Evolutionary conservation across 1,140 invertebrate genomes (phyloP), one percentile per base, ranked within the genome.

Genomic region (Lordiphosa clarofinis): DNA sequence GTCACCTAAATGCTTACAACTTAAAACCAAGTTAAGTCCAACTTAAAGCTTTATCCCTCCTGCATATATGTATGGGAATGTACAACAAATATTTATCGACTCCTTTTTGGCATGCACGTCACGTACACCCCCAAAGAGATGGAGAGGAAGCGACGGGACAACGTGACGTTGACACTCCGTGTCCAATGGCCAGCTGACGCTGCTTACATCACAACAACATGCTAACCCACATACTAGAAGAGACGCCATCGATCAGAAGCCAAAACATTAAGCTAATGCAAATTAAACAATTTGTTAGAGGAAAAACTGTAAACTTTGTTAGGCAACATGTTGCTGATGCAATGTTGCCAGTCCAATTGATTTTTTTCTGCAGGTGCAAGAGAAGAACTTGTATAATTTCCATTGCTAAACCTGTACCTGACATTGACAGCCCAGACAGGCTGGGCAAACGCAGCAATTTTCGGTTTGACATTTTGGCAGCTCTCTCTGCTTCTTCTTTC

Each of bases 401-500:
- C 56, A 46, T 56, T 50, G 36, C 62, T 19, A 52, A 67, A 59
- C 64, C 62, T 42, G 64, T 47, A 67, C 47, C 47, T 67, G 66
- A 67, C 55, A 73, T 55, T 74, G 54, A 54, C 65, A 70, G 21
- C 42, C 52, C 42, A 57, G 53, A 52, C 59, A 37, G 15, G 11
- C 62, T 28, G 4, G 54, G 64, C 63, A 67, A 67, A 67, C 64
- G 63, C 63, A 72, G 71, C 76, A 75, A 81, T 75, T 81, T 81
- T 75, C 63, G 67, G 60, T 82, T 81, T 81, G 75, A 81, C 75
- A 81, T 81, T 81, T 82, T 81, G 76, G 72, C 75, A 81, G 75
- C 49, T 70, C 61, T 56, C 56, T 67, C 67, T 56, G 52, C 37
- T 39, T 44, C 48, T 60, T 66, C 71, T 63, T 63, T 75, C 69